Conservation (phyloP, 1,140 invertebrate species). For the Ostrea edulis region DNA sequence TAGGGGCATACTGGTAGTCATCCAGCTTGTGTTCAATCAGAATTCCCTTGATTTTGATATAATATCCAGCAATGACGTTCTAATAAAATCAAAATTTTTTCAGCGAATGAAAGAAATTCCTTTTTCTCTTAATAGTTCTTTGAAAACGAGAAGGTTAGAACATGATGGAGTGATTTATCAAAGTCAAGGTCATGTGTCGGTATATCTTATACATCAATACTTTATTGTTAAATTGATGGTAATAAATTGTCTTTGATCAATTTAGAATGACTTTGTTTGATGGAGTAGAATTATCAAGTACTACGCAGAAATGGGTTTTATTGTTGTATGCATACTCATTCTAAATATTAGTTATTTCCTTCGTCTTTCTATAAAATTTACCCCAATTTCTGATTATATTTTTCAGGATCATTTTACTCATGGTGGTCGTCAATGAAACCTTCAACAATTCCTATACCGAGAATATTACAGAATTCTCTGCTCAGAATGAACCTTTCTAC, state of each 20-base stretch:
- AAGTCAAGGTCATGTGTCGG: neutral
- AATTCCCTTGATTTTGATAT: no score
- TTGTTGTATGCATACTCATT: no score
- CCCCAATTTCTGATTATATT: neutral
- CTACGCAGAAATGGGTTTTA: no score
- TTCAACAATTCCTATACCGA: neutral
- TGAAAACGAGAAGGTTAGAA: neutral
- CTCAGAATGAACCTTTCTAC: slow-evolving; percentile 46
- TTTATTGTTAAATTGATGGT: neutral
- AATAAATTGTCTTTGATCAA: neutral
- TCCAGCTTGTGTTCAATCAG: no score
- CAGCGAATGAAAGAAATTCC: neutral
- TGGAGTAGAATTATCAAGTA: no score
- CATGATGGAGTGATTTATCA: neutral
- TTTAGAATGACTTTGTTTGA: no score
- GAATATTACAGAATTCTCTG: neutral
- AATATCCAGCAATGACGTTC: no score
- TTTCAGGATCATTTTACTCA: neutral
- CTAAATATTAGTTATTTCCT: no score
- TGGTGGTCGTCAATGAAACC: neutral
- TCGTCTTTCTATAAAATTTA: no score
- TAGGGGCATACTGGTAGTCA: no score
- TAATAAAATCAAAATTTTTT: neutral
- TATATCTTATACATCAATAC: neutral
- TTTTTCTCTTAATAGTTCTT: neutral